phyloP scores from a whole-genome alignment of 2,797 vertebrate genomes.

The Sylvilagus floridanus region DNA sequence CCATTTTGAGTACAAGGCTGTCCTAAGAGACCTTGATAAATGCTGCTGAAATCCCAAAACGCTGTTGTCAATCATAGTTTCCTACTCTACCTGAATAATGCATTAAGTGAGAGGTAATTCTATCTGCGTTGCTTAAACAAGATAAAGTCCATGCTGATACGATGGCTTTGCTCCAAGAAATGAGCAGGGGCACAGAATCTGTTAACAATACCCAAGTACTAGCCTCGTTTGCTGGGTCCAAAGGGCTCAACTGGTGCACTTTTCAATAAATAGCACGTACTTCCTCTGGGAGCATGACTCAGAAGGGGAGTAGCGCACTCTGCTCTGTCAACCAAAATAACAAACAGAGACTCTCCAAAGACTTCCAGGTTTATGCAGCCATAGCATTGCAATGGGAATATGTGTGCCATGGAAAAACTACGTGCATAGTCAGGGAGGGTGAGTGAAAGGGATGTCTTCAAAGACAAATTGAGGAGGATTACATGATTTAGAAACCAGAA shows the following conservation, averaged over 20 bases:
- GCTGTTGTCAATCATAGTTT: background rate
- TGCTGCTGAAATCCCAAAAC: background rate
- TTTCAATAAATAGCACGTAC: conserved; percentile 3
- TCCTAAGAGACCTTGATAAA: background rate
- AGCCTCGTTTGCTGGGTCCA: background rate
- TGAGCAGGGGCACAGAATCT: background rate
- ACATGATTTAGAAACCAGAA: background rate
- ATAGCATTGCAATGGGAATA: background rate
- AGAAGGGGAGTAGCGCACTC: background rate
- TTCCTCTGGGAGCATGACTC: background rate
- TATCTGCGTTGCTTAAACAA: conserved; percentile 16
- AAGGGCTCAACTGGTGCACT: background rate
- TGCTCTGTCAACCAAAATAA: background rate
- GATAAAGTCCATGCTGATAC: background rate
- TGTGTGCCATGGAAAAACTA: background rate
- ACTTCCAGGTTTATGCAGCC: background rate
- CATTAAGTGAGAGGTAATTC: background rate
- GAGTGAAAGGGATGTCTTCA: background rate
- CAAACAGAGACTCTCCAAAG: background rate
- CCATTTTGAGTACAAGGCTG: background rate
- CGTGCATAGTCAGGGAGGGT: background rate
- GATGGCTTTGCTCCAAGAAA: background rate
- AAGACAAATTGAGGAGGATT: background rate
- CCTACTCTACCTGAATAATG: background rate
- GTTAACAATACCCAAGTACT: background rate